Conservation (phyloP, 1,140 invertebrate species). For the Nymphalis io region DNA sequence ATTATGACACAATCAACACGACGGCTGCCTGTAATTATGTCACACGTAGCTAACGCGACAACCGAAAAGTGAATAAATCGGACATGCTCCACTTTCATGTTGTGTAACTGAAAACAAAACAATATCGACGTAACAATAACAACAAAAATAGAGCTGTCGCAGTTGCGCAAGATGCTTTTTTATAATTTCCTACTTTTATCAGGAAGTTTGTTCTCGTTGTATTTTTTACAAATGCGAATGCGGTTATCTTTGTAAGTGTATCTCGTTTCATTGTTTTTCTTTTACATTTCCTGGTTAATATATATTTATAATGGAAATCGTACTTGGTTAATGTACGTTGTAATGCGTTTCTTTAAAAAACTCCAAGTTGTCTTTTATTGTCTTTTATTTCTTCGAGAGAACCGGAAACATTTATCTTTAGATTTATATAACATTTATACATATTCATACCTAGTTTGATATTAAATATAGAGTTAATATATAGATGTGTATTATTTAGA, state of each 20-base stretch:
- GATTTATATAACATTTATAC: no score
- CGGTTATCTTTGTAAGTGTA: slow-evolving; percentile 27
- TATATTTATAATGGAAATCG: not conserved
- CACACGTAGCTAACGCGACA: slow-evolving; percentile 7
- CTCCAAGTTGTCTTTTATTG: no score
- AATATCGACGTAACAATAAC: slow-evolving; percentile 10
- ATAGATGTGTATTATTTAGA: no score
- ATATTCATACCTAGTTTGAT: no score
- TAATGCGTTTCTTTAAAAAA: no score
- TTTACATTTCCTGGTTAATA: slow-evolving; percentile 15
- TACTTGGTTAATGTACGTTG: no score
- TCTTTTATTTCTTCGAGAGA: no score
- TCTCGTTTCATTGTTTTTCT: slow-evolving; percentile 29
- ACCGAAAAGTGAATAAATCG: slow-evolving; percentile 9
- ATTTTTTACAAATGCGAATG: slow-evolving; percentile 4
- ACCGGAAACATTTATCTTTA: no score
- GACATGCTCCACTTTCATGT: slow-evolving; percentile 20
- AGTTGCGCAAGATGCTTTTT: slow-evolving; percentile 15
- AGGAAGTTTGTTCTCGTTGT: slow-evolving; percentile 26
- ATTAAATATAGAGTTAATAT: no score
- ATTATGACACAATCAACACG: not conserved
- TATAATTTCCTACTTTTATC: slow-evolving; percentile 30
- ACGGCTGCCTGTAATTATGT: slow-evolving; percentile 23
- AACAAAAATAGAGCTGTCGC: slow-evolving; percentile 10
- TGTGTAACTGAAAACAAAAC: slow-evolving; percentile 30